phyloP scores from a whole-genome alignment of 1,140 invertebrate species.

The Hyphantria cunea region DNA sequence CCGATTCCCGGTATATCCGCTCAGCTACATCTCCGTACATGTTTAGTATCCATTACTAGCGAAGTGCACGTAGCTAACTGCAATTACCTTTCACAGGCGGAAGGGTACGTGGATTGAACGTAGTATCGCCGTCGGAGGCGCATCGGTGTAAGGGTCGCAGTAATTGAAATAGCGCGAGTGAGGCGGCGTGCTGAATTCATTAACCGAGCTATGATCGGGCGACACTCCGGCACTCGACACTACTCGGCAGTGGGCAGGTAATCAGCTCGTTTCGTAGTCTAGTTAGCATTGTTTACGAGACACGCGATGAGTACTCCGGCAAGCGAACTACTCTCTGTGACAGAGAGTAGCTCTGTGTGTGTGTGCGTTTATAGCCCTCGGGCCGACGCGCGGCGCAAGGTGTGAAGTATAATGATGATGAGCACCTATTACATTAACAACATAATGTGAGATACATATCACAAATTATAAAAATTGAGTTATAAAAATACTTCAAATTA shows the following conservation, averaged over 20 bases:
- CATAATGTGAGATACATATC: background rate
- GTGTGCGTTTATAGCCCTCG: background rate
- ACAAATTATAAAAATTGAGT: conserved; percentile 18
- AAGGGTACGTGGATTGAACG: conserved; percentile 1
- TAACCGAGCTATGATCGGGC: conserved; percentile 18
- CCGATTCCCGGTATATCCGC: background rate
- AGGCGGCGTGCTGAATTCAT: conserved; percentile 17
- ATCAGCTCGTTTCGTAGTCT: conserved; percentile 26
- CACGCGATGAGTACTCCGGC: conserved; percentile 8
- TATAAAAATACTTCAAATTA: background rate
- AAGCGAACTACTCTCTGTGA: background rate
- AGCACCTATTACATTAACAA: conserved; percentile 3
- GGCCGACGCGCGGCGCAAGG: background rate
- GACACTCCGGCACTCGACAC: background rate
- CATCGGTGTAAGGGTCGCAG: background rate
- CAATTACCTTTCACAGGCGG: conserved; percentile 13
- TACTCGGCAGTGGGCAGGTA: conserved; percentile 7
- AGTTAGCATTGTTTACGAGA: conserved; percentile 29
- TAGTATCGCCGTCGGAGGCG: background rate
- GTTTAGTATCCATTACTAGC: conserved; percentile 18
- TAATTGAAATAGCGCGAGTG: conserved; percentile 27
- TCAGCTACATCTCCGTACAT: background rate
- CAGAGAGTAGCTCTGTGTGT: background rate
- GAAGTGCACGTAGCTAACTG: conserved; percentile 9
- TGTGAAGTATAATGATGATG: conserved; percentile 17